phyloP scores from a whole-genome alignment of 1,140 invertebrate genomes.

The Heterodera schachtii region DNA sequence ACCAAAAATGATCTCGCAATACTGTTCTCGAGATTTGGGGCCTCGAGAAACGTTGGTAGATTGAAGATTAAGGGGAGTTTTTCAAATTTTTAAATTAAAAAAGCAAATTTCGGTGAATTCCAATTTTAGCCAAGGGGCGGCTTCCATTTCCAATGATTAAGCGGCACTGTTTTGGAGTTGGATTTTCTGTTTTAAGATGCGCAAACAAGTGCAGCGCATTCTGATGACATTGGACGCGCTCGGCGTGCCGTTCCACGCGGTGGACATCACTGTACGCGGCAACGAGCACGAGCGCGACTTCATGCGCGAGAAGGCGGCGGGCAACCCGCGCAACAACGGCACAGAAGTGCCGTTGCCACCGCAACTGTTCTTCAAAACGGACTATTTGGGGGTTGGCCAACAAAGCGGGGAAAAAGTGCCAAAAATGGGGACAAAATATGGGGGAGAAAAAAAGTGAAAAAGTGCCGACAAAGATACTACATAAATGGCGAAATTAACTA shows the following conservation, averaged over 20 bases:
- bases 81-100: no score
- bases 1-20: no score
- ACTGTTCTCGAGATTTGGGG: no score
- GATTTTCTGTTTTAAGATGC: conserved; percentile 28
- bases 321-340: conserved; percentile 21
- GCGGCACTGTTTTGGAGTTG: not conserved
- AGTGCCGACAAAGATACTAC: conserved; percentile 8
- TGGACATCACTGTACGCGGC: conserved; percentile 46
- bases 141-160: not conserved
- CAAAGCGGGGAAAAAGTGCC: no score
- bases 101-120: no score
- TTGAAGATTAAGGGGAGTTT: no score
- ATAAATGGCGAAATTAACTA: conserved; percentile 8
- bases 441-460: no score
- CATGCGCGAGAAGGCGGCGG: conserved; percentile 36
- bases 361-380: conserved; percentile 43
- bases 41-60: no score
- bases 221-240: conserved; percentile 46
- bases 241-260: conserved; percentile 40
- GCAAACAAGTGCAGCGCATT: conserved; percentile 46
- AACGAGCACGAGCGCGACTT: conserved; percentile 47
- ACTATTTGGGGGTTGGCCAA: conserved; percentile 41
- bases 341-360: conserved; percentile 36
- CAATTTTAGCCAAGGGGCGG: no score
- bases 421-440: no score